Conservation (phyloP, 2,888 invertebrate genomes). For the Tethea ocularis region DNA sequence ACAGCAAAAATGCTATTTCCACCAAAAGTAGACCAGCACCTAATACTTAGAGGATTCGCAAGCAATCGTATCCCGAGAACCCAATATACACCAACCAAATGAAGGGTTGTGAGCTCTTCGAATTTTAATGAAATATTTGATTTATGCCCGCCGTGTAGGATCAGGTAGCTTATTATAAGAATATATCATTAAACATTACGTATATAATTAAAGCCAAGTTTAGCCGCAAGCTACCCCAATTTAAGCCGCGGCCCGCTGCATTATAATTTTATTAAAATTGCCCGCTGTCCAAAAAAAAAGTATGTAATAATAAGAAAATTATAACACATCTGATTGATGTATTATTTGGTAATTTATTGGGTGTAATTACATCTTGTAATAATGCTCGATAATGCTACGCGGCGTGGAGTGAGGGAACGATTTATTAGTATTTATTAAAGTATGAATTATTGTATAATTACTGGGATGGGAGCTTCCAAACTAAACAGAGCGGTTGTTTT, state of each 20-base stretch:
- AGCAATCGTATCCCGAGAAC: constrained; percentile 56
- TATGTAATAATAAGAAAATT: constrained; percentile 72
- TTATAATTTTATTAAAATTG: constrained; percentile 84
- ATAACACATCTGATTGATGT: constrained; percentile 84
- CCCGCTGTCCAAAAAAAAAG: constrained; percentile 65
- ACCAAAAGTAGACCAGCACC: constrained; percentile 56
- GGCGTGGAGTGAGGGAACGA: constrained; percentile 65
- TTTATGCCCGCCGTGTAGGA: constrained; percentile 74
- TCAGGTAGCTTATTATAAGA: constrained; percentile 83
- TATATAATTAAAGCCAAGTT: constrained; percentile 80
- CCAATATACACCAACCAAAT: constrained; percentile 70
- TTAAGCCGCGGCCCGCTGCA: constrained; percentile 65
- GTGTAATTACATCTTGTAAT: constrained; percentile 83
- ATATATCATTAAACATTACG: constrained; percentile 83
- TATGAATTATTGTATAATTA: constrained; percentile 84
- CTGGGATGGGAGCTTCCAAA: constrained; percentile 78
- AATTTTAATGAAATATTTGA: constrained; percentile 84
- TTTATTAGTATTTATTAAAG: constrained; percentile 84
- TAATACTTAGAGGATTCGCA: constrained; percentile 61
- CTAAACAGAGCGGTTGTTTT: constrained; percentile 80
- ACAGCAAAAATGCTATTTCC: constrained; percentile 61
- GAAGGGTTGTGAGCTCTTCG: constrained; percentile 76
- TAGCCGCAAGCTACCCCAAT: constrained; percentile 81
- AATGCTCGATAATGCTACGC: constrained; percentile 75
- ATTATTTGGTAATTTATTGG: constrained; percentile 83